Evolutionary conservation across 2,888 invertebrate species (phyloP).

Genomic region (Ptilodon capucinus): DNA sequence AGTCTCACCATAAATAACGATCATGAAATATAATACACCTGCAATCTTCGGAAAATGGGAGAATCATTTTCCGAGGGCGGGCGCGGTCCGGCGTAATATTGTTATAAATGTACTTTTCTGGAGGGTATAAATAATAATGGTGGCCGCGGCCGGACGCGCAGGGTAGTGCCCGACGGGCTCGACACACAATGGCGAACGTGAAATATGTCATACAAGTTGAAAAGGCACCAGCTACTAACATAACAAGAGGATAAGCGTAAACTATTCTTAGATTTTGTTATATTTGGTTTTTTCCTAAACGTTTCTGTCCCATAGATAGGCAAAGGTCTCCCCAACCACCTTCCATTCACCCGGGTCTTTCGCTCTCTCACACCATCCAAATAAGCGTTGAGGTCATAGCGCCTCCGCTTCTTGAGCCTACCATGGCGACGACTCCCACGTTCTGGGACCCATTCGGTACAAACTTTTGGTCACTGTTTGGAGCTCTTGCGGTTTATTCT

Average conservation of each 20-base stretch:
- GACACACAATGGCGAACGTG: conserved; percentile 11
- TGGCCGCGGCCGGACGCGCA: conserved; percentile 44
- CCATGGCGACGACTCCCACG: too few relatives aligned
- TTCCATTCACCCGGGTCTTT: too few relatives aligned
- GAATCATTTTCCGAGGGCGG: conserved; percentile 81
- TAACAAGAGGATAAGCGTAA: not conserved
- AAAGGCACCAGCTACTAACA: not conserved
- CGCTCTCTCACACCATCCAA: too few relatives aligned
- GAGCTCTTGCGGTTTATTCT: too few relatives aligned
- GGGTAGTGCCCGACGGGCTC: conserved; percentile 39
- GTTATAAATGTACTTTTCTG: conserved; percentile 81
- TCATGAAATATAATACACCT: conserved; percentile 83
- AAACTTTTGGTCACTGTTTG: too few relatives aligned
- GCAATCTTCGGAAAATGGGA: conserved; percentile 82
- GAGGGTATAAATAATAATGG: conserved; percentile 80
- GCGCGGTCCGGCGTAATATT: conserved; percentile 81
- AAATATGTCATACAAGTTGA: not conserved
- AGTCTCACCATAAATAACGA: conserved; percentile 81
- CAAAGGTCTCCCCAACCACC: too few relatives aligned
- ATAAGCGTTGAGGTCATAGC: too few relatives aligned
- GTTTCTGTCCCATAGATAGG: too few relatives aligned
- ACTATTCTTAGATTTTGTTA: too few relatives aligned
- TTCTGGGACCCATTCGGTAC: too few relatives aligned
- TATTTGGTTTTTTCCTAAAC: too few relatives aligned
- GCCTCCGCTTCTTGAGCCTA: too few relatives aligned